phyloP scores from a whole-genome alignment of 1,140 invertebrate genomes.

The Bacillus rossius region DNA sequence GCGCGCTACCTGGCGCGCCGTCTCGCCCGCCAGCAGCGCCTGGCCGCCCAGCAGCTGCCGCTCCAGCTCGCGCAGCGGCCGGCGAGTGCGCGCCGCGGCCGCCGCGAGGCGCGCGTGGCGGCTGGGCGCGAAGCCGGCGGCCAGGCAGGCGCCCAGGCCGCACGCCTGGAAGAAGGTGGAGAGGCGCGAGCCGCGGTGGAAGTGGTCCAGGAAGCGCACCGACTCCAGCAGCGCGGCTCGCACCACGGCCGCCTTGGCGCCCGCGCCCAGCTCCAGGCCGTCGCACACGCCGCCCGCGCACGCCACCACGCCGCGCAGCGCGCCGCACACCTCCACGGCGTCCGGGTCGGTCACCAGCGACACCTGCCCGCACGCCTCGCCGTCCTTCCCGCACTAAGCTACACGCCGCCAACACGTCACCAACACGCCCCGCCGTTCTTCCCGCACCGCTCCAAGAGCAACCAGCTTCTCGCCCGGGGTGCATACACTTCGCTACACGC shows the following conservation, averaged over 20 bases:
- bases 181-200: not conserved
- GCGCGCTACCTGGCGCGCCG: not conserved
- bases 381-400: too few relatives aligned
- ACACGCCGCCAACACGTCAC: too few relatives aligned
- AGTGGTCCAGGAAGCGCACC: not conserved
- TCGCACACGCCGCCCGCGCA: not conserved
- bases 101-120: not conserved
- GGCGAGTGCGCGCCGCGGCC: not conserved
- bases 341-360: not conserved
- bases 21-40: not conserved
- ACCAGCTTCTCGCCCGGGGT: too few relatives aligned
- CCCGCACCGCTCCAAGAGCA: too few relatives aligned
- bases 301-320: not conserved
- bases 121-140: not conserved
- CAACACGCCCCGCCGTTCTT: too few relatives aligned
- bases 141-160: not conserved
- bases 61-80: not conserved
- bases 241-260: not conserved
- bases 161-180: not conserved
- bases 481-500: too few relatives aligned
- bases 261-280: not conserved
- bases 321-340: slow-evolving; percentile 6
- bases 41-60: not conserved
- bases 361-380: too few relatives aligned
- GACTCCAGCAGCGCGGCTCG: not conserved